Percentiles rank a stretch among this genome's conserved stretches.
phyloP scores from a whole-genome alignment of 2,888 invertebrate species.

The Didymodactylos carnosus region DNA sequence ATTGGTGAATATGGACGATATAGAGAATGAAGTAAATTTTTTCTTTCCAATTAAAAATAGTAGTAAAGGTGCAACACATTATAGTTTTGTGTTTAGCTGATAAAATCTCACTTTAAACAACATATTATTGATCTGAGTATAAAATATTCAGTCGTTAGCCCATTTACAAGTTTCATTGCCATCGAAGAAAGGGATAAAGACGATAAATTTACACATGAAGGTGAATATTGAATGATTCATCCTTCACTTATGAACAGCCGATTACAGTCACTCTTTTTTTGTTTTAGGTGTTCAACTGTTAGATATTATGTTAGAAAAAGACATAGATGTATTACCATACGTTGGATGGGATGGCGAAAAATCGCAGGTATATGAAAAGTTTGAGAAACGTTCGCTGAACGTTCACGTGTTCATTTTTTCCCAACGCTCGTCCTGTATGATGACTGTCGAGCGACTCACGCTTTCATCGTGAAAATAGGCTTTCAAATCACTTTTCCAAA shows the following conservation, averaged over 20 bases:
- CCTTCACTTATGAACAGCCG: no score
- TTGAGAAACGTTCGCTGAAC: no score
- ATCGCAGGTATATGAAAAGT: not conserved
- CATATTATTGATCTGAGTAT: conserved; percentile 30
- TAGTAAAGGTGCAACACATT: no score
- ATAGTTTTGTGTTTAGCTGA: no score
- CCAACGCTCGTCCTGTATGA: no score
- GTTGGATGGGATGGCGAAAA: not conserved
- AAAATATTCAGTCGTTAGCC: conserved; percentile 29
- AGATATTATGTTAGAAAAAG: not conserved
- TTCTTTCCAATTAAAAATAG: no score
- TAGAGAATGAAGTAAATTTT: conserved; percentile 23
- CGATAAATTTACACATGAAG: no score
- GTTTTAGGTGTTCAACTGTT: not conserved
- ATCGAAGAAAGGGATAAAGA: conserved; percentile 30
- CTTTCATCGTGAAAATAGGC: no score
- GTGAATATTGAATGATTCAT: no score
- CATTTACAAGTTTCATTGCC: conserved; percentile 33
- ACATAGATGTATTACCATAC: conserved; percentile 8
- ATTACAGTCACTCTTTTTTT: not conserved
- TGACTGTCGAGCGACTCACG: no score
- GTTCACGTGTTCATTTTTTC: no score
- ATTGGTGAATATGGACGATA: conserved; percentile 23
- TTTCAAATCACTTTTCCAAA: no score
- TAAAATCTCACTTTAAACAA: conserved; percentile 13